phyloP scores from a whole-genome alignment of 2,113 vertebrate species.

The Girardinichthys multiradiatus region DNA sequence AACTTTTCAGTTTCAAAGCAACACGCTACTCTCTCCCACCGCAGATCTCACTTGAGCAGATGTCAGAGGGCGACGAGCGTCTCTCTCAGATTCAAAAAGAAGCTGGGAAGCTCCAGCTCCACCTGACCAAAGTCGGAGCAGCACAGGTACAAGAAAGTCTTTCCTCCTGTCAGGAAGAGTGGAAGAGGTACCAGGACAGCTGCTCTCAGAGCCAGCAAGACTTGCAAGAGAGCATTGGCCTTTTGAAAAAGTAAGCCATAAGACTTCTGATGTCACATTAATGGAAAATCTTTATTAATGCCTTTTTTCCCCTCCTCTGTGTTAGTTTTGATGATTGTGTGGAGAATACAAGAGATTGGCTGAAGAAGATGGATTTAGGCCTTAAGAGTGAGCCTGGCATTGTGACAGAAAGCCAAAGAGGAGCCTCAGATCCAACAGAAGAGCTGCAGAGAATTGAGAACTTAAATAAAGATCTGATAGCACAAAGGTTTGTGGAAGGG shows the following conservation, averaged over 20 bases:
- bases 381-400: slow-evolving; percentile 82
- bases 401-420: slow-evolving; percentile 82
- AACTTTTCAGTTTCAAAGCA: neutral
- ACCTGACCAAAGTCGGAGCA: slow-evolving; percentile 84
- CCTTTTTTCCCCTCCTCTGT: neutral
- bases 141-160: slow-evolving; percentile 86
- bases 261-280: slow-evolving; percentile 3
- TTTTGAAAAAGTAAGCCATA: slow-evolving; percentile 76
- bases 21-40: neutral
- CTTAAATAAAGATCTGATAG: slow-evolving; percentile 87
- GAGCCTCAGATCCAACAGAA: slow-evolving; percentile 83
- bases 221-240: slow-evolving; percentile 84
- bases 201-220: slow-evolving; percentile 84
- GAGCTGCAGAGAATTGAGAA: slow-evolving; percentile 90
- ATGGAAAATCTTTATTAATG: slow-evolving; percentile 27
- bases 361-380: slow-evolving; percentile 87
- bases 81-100: slow-evolving; percentile 84
- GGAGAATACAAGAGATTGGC: slow-evolving; percentile 85
- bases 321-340: slow-evolving; percentile 88
- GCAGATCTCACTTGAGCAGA: slow-evolving; percentile 82
- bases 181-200: slow-evolving; percentile 83
- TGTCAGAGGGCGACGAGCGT: slow-evolving; percentile 82
- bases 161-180: slow-evolving; percentile 84
- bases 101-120: slow-evolving; percentile 84
- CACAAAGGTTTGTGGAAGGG: slow-evolving; percentile 82